Evolutionary conservation across 2,888 invertebrate genomes (phyloP).

Genomic region (Amiota minor): DNA sequence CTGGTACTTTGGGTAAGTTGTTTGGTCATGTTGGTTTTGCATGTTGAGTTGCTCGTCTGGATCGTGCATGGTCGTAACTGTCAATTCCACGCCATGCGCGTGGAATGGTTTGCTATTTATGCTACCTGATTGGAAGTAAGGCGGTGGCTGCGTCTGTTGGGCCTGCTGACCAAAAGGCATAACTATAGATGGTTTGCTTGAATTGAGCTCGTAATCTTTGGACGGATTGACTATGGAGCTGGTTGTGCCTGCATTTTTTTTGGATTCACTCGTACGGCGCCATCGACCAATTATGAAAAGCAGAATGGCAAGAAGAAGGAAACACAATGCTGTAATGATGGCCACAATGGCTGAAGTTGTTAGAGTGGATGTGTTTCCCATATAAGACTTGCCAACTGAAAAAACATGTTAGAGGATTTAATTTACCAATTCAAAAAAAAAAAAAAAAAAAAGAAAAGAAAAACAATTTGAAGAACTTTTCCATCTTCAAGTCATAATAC

Average conservation of each 20-base stretch:
- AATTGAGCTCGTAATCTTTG: conserved; percentile 66
- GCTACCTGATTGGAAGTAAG: conserved; percentile 64
- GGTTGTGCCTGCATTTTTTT: conserved; percentile 56
- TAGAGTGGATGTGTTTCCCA: conserved; percentile 59
- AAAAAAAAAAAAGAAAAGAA: too few relatives aligned
- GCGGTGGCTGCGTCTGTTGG: conserved; percentile 47
- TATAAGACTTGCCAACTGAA: conserved; percentile 68
- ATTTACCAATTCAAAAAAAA: background rate
- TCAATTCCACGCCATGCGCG: conserved; percentile 63
- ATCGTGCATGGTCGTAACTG: conserved; percentile 63
- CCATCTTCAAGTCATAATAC: conserved; percentile 66
- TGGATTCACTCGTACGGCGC: conserved; percentile 59
- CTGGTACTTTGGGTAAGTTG: conserved; percentile 51
- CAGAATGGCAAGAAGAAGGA: conserved; percentile 56
- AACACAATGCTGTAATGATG: conserved; percentile 63
- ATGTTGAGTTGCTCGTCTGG: conserved; percentile 65
- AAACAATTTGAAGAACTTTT: background rate
- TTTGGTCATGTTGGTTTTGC: conserved; percentile 50
- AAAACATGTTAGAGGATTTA: conserved; percentile 26
- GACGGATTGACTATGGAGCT: conserved; percentile 33
- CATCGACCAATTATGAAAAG: conserved; percentile 65
- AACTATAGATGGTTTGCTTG: conserved; percentile 56
- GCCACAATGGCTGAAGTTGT: conserved; percentile 67
- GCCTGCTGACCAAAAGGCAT: conserved; percentile 23
- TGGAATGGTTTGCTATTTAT: conserved; percentile 66